Percentiles rank a stretch among this genome's conserved stretches.
Conservation (phyloP, 1,140 invertebrate species). For the Cryptotermes secundus region DNA sequence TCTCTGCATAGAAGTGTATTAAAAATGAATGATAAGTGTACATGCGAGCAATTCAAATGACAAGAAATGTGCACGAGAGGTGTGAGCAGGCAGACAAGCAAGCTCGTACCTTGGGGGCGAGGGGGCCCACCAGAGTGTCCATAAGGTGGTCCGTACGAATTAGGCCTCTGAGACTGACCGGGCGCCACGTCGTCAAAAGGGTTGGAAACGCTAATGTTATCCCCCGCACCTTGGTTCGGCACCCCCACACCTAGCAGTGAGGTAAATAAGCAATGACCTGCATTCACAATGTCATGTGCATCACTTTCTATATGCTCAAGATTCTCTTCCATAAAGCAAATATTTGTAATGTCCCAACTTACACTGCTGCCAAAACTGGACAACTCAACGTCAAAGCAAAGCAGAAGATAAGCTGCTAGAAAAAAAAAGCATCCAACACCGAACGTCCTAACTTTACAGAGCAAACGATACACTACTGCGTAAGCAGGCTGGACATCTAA, state of each 20-base stretch:
- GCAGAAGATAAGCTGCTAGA: not conserved
- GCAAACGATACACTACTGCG: not conserved
- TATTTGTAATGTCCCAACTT: not conserved
- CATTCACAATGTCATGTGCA: conserved; percentile 9
- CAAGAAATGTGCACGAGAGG: conserved; percentile 13
- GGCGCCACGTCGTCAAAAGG: conserved; percentile 74
- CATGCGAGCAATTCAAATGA: conserved; percentile 15
- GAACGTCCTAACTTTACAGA: not conserved
- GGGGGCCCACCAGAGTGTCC: conserved; percentile 31
- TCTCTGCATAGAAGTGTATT: not conserved
- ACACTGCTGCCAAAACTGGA: not conserved
- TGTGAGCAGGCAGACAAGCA: conserved; percentile 24
- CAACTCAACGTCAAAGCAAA: not conserved
- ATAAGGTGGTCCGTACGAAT: conserved; percentile 35
- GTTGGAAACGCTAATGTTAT: conserved; percentile 78
- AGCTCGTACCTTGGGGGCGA: conserved; percentile 33
- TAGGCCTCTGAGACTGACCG: conserved; percentile 47
- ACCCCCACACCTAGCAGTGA: conserved; percentile 42
- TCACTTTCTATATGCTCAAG: not conserved
- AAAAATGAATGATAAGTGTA: not conserved
- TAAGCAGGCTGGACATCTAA: not conserved
- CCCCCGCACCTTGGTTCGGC: conserved; percentile 50
- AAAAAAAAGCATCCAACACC: conserved; percentile 11
- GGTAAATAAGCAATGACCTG: conserved; percentile 28
- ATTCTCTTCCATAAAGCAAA: conserved; percentile 6